Conservation (phyloP, 2,888 invertebrate genomes). For the Apodemia zela region DNA sequence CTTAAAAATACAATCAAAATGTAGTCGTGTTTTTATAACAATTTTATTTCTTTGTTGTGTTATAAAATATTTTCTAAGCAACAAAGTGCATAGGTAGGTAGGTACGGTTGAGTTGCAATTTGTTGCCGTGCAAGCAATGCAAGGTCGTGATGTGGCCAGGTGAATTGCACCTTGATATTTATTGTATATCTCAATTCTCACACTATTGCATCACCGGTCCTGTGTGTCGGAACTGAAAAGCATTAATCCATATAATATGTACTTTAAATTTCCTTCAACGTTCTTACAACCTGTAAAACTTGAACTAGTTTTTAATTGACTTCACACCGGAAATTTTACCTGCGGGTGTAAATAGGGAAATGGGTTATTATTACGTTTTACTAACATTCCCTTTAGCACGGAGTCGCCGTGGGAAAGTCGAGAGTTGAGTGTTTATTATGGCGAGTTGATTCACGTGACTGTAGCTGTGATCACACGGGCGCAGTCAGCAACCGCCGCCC, state of each 20-base stretch:
- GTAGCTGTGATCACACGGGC: constrained; percentile 29
- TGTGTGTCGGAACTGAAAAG: constrained; percentile 13
- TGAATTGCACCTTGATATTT: constrained; percentile 53
- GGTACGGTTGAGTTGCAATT: constrained; percentile 55
- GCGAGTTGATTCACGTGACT: constrained; percentile 48
- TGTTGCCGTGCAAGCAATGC: constrained; percentile 55
- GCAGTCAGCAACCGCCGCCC: constrained; percentile 51
- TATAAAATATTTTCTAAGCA: not conserved
- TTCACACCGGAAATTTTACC: constrained; percentile 35
- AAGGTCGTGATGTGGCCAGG: constrained; percentile 70
- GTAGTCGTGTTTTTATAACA: no score
- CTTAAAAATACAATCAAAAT: no score
- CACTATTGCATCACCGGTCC: constrained; percentile 50
- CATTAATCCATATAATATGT: not conserved
- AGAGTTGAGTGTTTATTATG: constrained; percentile 40
- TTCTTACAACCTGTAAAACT: constrained; percentile 24
- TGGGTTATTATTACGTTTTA: constrained; percentile 48
- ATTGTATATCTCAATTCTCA: constrained; percentile 43
- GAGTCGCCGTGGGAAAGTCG: constrained; percentile 58
- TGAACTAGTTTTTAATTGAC: constrained; percentile 31
- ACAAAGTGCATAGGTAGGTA: constrained; percentile 40
- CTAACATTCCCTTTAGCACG: constrained; percentile 43
- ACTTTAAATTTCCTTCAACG: not conserved
- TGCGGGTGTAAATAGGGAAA: constrained; percentile 47
- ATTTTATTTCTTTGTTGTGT: no score